These are phyloP conservation scores for Leptinotarsa rubiginosa DNA, from an alignment of 2,888 invertebrate species.

Conservation along the genomic window DNA sequence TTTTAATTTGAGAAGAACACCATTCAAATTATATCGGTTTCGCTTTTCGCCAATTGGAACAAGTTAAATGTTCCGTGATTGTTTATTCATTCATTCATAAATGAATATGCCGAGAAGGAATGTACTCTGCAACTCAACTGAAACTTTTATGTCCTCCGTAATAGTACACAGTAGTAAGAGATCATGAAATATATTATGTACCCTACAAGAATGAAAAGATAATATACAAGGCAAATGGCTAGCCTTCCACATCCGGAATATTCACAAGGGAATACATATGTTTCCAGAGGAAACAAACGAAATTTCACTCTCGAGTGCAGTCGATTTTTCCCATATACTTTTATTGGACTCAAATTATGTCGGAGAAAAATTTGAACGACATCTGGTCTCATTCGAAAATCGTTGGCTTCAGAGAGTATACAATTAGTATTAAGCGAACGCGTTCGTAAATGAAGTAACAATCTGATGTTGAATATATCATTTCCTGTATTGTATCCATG, in stretches of 20 bases:
- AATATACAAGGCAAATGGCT: background rate
- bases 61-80: no score
- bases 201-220: conserved; percentile 11
- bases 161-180: conserved; percentile 4
- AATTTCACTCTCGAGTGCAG: conserved; percentile 26
- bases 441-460: no score
- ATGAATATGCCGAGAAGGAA: background rate
- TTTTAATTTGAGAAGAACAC: no score
- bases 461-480: no score
- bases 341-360: conserved; percentile 19
- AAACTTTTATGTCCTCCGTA: background rate
- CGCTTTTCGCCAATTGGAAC: no score
- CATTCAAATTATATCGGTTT: no score
- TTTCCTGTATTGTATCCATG: no score
- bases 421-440: no score
- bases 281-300: background rate
- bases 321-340: conserved; percentile 23
- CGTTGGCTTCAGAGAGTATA: no score
- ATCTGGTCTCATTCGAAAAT: background rate
- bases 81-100: background rate
- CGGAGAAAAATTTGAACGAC: background rate
- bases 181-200: conserved; percentile 18
- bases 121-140: background rate
- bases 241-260: background rate
- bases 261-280: conserved; percentile 11